Percentiles rank a stretch among this genome's conserved stretches.
These are phyloP conservation scores for Hephaestus fuliginosus DNA, from an alignment of 2,797 vertebrate species.

Conservation along the genomic window DNA sequence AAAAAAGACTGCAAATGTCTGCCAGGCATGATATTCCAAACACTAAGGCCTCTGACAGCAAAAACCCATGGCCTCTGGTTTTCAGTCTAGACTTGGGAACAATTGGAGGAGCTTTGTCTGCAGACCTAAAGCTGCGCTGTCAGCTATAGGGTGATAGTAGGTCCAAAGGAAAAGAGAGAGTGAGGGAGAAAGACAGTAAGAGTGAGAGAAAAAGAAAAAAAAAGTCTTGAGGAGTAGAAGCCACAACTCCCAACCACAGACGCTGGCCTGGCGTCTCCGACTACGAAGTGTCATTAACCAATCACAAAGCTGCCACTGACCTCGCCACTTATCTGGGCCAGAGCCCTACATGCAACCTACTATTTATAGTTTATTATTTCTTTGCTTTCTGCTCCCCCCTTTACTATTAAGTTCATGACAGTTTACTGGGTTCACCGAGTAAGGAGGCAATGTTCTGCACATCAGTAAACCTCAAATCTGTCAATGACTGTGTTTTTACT, in stretches of 20 bases:
- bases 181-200: conserved; percentile 17
- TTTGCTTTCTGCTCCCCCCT: background rate
- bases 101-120: conserved; percentile 31
- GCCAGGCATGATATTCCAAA: background rate
- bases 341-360: conserved; percentile 25
- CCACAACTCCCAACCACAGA: conserved; percentile 55
- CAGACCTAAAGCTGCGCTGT: conserved; percentile 35
- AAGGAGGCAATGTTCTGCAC: background rate
- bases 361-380: conserved; percentile 38
- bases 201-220: conserved; percentile 21
- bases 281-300: conserved; percentile 60
- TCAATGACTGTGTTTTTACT: conserved; percentile 1
- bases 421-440: conserved; percentile 22
- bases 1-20: background rate
- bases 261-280: conserved; percentile 55
- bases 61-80: conserved; percentile 5
- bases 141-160: conserved; percentile 28
- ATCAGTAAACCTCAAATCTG: background rate
- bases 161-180: conserved; percentile 19
- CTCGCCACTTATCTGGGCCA: conserved; percentile 53
- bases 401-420: conserved; percentile 2
- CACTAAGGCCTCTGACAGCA: conserved; percentile 5
- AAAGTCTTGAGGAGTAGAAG: conserved; percentile 24
- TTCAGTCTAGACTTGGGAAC: conserved; percentile 36
- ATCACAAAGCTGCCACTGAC: conserved; percentile 58